A percentile compares a stretch with the other conserved stretches of the same genome.
These are phyloP conservation scores for Lota lota DNA, from an alignment of 2,113 vertebrate species.

Conservation along the genomic window DNA sequence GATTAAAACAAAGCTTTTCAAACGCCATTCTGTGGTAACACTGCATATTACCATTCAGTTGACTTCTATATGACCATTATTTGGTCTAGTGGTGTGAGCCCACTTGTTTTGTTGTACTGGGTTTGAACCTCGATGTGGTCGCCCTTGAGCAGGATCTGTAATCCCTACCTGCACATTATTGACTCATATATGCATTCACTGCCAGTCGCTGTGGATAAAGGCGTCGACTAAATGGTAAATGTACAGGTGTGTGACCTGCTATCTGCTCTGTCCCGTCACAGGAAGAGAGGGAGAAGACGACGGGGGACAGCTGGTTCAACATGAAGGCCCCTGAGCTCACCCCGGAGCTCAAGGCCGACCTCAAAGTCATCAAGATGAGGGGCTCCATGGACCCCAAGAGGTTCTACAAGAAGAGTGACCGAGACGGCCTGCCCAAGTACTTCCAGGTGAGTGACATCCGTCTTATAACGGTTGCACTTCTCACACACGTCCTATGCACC, in stretches of 20 bases:
- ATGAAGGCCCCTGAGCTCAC: conserved; percentile 96
- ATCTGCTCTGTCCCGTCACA: conserved; percentile 39
- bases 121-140: too few relatives aligned
- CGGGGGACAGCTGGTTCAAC: conserved; percentile 91
- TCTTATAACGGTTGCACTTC: not conserved
- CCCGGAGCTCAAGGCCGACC: conserved; percentile 86
- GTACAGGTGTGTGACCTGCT: not conserved
- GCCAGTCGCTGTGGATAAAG: too few relatives aligned
- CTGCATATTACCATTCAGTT: too few relatives aligned
- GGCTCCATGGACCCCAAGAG: conserved; percentile 87
- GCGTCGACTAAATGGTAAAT: too few relatives aligned
- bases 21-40: too few relatives aligned
- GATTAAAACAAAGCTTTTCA: not conserved
- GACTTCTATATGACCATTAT: too few relatives aligned
- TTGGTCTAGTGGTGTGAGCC: too few relatives aligned
- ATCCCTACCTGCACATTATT: too few relatives aligned
- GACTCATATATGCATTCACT: too few relatives aligned
- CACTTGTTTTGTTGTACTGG: not conserved
- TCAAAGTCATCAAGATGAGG: conserved; percentile 90
- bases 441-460: conserved; percentile 81
- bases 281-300: conserved; percentile 84
- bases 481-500: too few relatives aligned
- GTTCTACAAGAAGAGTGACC: conserved; percentile 97
- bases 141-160: not conserved
- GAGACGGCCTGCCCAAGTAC: conserved; percentile 92